Conservation (phyloP, 2,797 vertebrate genomes). For the Hemibagrus guttatus region DNA sequence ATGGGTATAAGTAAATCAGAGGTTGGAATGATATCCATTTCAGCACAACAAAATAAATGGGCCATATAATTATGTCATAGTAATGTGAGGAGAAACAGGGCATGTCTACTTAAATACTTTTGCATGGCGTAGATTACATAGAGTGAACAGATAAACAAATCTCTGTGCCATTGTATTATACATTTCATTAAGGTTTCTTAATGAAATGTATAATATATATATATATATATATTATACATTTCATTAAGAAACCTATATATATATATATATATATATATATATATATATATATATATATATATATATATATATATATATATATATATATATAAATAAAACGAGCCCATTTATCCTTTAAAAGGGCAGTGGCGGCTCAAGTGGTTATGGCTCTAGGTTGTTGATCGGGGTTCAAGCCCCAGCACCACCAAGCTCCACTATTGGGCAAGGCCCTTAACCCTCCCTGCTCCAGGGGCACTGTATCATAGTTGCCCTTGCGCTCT, state of each 20-base stretch:
- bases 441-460: too few relatives aligned
- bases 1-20: background rate
- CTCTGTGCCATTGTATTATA: background rate
- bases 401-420: too few relatives aligned
- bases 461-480: too few relatives aligned
- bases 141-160: background rate
- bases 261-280: background rate
- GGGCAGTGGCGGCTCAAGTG: too few relatives aligned
- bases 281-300: background rate
- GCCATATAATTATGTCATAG: constrained; percentile 12
- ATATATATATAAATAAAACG: background rate
- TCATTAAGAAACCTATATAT: background rate
- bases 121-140: background rate
- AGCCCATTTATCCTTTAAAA: too few relatives aligned
- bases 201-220: background rate
- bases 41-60: constrained; percentile 13
- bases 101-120: background rate
- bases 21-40: constrained; percentile 7
- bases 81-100: background rate
- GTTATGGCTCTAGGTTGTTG: too few relatives aligned
- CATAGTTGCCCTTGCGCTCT: too few relatives aligned
- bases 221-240: too few relatives aligned
- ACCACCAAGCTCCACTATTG: too few relatives aligned
- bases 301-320: background rate
- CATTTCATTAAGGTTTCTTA: too few relatives aligned